Evolutionary conservation across 2,888 invertebrate genomes (phyloP).

Genomic region (Hyppa rectilinea): DNA sequence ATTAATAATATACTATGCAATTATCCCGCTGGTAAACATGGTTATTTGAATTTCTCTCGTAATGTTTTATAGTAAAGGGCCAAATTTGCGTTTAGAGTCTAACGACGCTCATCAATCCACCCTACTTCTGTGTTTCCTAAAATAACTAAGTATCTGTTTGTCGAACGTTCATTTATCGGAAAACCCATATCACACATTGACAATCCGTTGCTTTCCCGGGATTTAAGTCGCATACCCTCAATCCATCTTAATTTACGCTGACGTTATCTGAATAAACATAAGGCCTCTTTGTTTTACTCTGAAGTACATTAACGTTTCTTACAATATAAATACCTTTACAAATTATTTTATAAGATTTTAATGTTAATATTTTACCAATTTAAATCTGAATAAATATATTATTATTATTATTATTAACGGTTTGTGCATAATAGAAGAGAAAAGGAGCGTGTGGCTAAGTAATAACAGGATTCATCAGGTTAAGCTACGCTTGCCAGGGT

Average conservation of each 20-base stretch:
- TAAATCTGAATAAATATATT: too few species aligned
- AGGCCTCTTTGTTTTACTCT: constrained; percentile 24
- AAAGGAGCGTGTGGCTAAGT: too few species aligned
- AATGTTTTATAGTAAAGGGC: background rate
- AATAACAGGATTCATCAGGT: too few species aligned
- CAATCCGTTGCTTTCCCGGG: constrained; percentile 15
- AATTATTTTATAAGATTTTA: too few species aligned
- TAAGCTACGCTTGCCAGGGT: too few species aligned
- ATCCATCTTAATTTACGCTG: constrained; percentile 45
- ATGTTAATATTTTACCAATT: too few species aligned
- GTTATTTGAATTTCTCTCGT: background rate
- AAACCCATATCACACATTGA: constrained; percentile 38
- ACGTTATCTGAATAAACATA: constrained; percentile 37
- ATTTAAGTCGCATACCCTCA: constrained; percentile 18
- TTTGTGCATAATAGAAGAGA: constrained; percentile 8
- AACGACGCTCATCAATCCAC: background rate
- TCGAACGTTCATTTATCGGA: constrained; percentile 34
- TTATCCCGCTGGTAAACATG: background rate
- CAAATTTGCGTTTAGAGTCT: background rate
- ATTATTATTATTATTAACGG: too few species aligned
- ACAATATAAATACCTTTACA: too few species aligned
- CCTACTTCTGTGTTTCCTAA: background rate
- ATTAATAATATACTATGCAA: too few species aligned
- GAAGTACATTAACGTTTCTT: constrained; percentile 19
- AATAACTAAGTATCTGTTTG: constrained; percentile 34